Conservation (phyloP, 1,140 invertebrate species). For the Drosophila oshimai region DNA sequence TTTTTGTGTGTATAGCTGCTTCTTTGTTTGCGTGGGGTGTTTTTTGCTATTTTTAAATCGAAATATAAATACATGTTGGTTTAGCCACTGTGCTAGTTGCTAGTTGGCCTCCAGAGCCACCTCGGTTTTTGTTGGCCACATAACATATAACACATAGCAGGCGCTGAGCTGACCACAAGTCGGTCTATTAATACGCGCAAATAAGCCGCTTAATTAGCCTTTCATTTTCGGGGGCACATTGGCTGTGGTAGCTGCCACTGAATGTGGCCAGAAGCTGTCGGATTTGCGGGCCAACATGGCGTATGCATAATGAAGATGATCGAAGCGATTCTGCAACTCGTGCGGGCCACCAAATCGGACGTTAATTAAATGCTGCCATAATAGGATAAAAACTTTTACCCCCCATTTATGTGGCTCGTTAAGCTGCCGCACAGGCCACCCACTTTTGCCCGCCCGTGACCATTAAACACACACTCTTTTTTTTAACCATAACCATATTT, state of each 20-base stretch:
- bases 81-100: constrained; percentile 34
- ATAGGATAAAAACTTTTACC: constrained; percentile 63
- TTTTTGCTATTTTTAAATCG: constrained; percentile 72
- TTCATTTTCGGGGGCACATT: constrained; percentile 57
- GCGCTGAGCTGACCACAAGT: constrained; percentile 59
- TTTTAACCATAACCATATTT: constrained; percentile 75
- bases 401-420: constrained; percentile 1
- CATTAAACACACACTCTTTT: too few relatives aligned
- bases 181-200: constrained; percentile 78
- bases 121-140: constrained; percentile 28
- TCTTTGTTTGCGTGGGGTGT: constrained; percentile 19
- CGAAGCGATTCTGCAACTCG: constrained; percentile 34
- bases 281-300: constrained; percentile 55
- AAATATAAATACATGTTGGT: constrained; percentile 75
- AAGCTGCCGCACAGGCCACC: constrained; percentile 11
- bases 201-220: constrained; percentile 80
- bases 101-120: constrained; percentile 6
- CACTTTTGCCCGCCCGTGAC: too few relatives aligned
- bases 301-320: constrained; percentile 75
- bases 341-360: constrained; percentile 47
- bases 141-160: constrained; percentile 6
- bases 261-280: constrained; percentile 71
- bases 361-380: constrained; percentile 76
- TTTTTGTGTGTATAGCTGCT: constrained; percentile 36
- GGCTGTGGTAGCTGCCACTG: constrained; percentile 17